These are phyloP conservation scores for Scopus umbretta DNA, from an alignment of 2,113 vertebrate genomes.

Conservation along the genomic window DNA sequence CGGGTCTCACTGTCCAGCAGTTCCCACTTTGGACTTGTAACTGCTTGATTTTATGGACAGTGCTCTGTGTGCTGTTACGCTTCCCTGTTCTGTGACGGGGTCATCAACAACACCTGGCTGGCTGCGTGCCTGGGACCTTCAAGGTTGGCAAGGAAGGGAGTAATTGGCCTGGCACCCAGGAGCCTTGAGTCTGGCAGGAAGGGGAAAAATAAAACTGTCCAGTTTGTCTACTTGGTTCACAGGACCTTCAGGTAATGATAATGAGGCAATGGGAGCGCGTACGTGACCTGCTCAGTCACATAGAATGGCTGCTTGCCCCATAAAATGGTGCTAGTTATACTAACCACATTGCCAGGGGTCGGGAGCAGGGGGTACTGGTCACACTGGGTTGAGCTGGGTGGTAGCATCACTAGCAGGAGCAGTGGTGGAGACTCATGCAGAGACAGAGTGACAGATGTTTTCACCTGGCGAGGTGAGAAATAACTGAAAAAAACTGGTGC, in stretches of 20 bases:
- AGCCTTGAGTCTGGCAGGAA: neutral
- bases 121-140: neutral
- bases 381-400: neutral
- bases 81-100: neutral
- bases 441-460: neutral
- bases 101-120: neutral
- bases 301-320: neutral
- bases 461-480: neutral
- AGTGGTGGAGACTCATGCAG: neutral
- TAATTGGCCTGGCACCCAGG: neutral
- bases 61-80: neutral
- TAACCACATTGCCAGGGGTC: neutral
- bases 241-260: neutral
- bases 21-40: neutral
- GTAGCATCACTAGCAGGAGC: neutral
- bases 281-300: fast-evolving
- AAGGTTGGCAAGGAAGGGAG: neutral
- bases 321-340: neutral
- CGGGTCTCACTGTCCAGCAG: neutral
- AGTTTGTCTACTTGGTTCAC: neutral
- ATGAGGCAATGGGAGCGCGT: neutral
- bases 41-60: neutral
- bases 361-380: neutral
- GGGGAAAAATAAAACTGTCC: neutral
- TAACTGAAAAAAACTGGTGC: neutral